Base-by-base conservation (phyloP, 2,113 vertebrate species). In the Castor canadensis region DNA sequence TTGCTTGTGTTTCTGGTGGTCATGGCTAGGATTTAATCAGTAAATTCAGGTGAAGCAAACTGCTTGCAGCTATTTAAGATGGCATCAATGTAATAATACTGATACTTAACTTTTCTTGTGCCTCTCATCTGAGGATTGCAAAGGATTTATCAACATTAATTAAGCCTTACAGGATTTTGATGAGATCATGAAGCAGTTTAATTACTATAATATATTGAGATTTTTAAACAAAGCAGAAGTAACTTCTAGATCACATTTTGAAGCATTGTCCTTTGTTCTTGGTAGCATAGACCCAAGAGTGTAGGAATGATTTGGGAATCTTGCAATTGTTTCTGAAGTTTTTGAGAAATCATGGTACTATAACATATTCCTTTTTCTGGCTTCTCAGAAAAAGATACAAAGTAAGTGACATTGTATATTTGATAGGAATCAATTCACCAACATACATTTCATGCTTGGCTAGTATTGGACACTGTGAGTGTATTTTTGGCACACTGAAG, bases 91-190 rank as follows among this genome's bases (percentile, higher is more conserved):
- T 97, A 94, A 96, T 82, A 89, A 79, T 88, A 95, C 94, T 69
- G 92, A 92, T 97, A 90, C 71, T 40, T 96, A 89, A 22, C 80
- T 87, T 94, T 93, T 56, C 87, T 85, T 40, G 35, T 58, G 26
- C n/a, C 76, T 97, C 87, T 97, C 91, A 94, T 87, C 43, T 83
- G 92, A 96, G 54, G 79, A 92, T 72, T 94, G 80, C 71, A 92
- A 92, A 91, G 82, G 43, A 47, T 97, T 96, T 94, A 93, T 80
- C 85, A 96, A 95, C 89, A 96, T 97, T 96, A 96, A 97, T 97
- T 97, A 97, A 97, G 47, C 54, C 56, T 97, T 93, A 96, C 76
- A 97, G 72, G 76, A 96, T 93, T 97, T 96, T 32, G 11, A 90
- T 92, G 89, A 94, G 93, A 90, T 95, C 90, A 95, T 90, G 92